Conservation (phyloP, 2,113 vertebrate species). For the Pelmatolapia mariae region DNA sequence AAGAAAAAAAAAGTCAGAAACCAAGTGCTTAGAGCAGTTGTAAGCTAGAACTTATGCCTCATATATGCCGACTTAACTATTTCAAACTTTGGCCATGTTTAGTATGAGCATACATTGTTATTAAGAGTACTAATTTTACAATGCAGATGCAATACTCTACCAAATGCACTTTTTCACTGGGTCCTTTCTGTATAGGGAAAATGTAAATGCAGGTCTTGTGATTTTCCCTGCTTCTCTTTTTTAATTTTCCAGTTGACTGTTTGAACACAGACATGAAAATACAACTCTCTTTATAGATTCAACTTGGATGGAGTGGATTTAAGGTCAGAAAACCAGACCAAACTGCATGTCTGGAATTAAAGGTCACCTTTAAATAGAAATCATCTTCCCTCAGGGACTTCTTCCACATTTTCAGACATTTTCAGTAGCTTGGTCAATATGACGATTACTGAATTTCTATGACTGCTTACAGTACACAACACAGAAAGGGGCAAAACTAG, state of each 20-base stretch:
- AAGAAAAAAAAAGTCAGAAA: neutral
- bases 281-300: constrained; percentile 26
- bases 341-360: neutral
- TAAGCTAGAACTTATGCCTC: neutral
- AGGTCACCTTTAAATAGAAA: neutral
- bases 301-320: neutral
- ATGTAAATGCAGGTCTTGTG: neutral
- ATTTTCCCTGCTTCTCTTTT: neutral
- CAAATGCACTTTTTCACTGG: neutral
- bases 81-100: neutral
- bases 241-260: neutral
- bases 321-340: constrained; percentile 4
- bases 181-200: neutral
- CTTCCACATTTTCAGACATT: neutral
- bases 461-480: neutral
- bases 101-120: neutral
- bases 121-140: neutral
- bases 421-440: neutral
- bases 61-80: neutral
- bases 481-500: neutral
- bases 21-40: too few relatives aligned
- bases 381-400: neutral
- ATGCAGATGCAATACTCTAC: neutral
- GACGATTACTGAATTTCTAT: neutral
- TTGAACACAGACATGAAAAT: constrained; percentile 20